Evolutionary conservation across 2,113 vertebrate species (phyloP).

Genomic region (Corydoras sp.): DNA sequence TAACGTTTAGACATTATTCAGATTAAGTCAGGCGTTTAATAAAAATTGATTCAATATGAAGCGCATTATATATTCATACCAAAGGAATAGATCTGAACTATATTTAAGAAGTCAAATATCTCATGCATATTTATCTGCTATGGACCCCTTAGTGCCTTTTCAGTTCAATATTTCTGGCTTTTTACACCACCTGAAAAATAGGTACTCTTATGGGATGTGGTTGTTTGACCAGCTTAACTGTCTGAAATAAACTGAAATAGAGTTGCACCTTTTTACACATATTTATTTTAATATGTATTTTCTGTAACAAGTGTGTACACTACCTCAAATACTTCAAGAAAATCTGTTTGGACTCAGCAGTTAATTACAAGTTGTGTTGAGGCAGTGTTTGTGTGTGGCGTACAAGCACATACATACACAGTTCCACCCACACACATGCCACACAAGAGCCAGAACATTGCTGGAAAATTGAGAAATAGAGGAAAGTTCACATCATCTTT

Average conservation of each 20-base stretch:
- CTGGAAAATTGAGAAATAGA: constrained; percentile 16
- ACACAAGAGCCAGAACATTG: neutral
- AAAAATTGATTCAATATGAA: no score
- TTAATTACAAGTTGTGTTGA: constrained; percentile 8
- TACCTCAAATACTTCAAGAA: neutral
- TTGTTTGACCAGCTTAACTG: constrained; percentile 1
- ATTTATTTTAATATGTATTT: neutral
- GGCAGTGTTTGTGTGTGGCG: constrained; percentile 2
- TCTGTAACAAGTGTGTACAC: neutral
- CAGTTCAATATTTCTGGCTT: constrained; percentile 43
- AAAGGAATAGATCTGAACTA: no score
- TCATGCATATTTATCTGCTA: constrained; percentile 4
- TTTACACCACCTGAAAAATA: constrained; percentile 21
- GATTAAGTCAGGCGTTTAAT: no score
- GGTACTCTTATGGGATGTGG: neutral
- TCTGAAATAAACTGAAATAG: neutral
- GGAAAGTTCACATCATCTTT: constrained; percentile 11
- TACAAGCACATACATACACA: constrained; percentile 9
- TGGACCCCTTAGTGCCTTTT: constrained; percentile 16
- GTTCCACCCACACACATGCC: constrained; percentile 13
- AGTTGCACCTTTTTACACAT: no score
- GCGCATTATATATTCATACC: no score
- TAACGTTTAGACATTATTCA: no score
- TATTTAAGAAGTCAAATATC: no score
- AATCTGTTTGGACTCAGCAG: neutral